Percentiles rank a stretch among this genome's conserved stretches.
These are phyloP conservation scores for Steinernema carpocapsae DNA, from an alignment of 2,888 invertebrate species.

Conservation along the genomic window DNA sequence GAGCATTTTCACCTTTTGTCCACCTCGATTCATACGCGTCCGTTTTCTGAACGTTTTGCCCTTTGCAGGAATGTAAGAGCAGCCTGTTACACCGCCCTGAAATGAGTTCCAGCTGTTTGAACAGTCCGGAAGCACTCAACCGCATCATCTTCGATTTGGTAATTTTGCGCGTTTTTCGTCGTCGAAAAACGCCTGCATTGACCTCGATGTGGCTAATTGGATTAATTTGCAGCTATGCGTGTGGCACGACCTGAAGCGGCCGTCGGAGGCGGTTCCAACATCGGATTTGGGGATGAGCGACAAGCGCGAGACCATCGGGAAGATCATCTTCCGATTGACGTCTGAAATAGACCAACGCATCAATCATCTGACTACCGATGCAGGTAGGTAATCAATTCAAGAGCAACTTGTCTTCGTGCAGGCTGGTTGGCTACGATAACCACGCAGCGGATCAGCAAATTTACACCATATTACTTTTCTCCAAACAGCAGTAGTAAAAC, in stretches of 20 bases:
- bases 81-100: background rate
- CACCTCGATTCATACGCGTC: too few relatives aligned
- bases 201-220: background rate
- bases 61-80: constrained; percentile 21
- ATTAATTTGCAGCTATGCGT: constrained; percentile 22
- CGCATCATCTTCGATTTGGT: constrained; percentile 28
- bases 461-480: constrained; percentile 10
- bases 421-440: too few relatives aligned
- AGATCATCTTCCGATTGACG: constrained; percentile 29
- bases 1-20: too few relatives aligned
- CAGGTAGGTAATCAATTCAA: constrained; percentile 29
- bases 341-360: constrained; percentile 29
- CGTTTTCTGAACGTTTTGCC: too few relatives aligned
- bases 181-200: background rate
- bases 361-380: constrained; percentile 31
- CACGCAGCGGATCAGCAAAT: background rate
- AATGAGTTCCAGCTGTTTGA: constrained; percentile 27
- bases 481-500: background rate
- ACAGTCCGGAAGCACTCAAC: constrained; percentile 30
- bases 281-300: constrained; percentile 32
- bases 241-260: constrained; percentile 28
- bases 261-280: constrained; percentile 25
- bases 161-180: background rate
- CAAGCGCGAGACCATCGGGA: constrained; percentile 26
- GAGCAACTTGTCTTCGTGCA: too few relatives aligned